phyloP scores from a whole-genome alignment of 2,113 vertebrate species.

The Sceloporus tristichus region DNA sequence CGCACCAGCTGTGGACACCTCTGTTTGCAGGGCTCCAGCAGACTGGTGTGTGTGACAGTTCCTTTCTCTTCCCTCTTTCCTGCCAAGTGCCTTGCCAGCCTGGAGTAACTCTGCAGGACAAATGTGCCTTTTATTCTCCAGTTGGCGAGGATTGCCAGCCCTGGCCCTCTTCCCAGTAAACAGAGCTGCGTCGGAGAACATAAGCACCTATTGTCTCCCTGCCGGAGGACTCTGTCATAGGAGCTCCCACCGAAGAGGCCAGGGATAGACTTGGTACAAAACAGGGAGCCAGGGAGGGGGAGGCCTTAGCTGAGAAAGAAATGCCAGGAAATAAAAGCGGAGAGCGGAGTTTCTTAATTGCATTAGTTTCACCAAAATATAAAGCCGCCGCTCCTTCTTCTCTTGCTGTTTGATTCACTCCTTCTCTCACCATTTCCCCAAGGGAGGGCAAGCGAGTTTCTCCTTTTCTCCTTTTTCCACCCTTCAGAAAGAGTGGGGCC shows the following conservation, averaged over 20 bases:
- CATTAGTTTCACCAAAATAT: slow-evolving; percentile 23
- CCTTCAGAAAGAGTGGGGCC: not conserved
- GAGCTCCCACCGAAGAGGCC: slow-evolving; percentile 21
- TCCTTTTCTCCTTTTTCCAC: too few species aligned
- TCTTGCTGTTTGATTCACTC: not conserved
- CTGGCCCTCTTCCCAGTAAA: slow-evolving; percentile 71
- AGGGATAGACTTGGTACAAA: not conserved
- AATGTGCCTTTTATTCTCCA: slow-evolving; percentile 64
- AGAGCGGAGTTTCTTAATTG: not conserved
- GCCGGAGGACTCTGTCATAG: slow-evolving; percentile 50
- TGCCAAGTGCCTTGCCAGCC: slow-evolving; percentile 46
- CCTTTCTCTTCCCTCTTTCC: not conserved
- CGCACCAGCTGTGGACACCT: slow-evolving; percentile 45
- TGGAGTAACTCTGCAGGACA: slow-evolving; percentile 57
- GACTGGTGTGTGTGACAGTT: slow-evolving; percentile 52
- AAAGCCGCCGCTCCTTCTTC: not conserved
- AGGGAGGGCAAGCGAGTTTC: not conserved
- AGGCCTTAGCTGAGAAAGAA: slow-evolving; percentile 26
- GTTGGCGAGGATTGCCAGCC: slow-evolving; percentile 65
- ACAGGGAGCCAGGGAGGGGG: not conserved
- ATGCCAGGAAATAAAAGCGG: slow-evolving; percentile 2
- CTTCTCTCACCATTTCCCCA: not conserved
- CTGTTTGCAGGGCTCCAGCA: slow-evolving; percentile 32
- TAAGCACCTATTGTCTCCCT: slow-evolving; percentile 72
- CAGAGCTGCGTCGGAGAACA: slow-evolving; percentile 54